Evolutionary conservation across 2,797 vertebrate genomes (phyloP), one percentile per base, ranked within the genome.

Genomic region (Lacerta agilis): DNA sequence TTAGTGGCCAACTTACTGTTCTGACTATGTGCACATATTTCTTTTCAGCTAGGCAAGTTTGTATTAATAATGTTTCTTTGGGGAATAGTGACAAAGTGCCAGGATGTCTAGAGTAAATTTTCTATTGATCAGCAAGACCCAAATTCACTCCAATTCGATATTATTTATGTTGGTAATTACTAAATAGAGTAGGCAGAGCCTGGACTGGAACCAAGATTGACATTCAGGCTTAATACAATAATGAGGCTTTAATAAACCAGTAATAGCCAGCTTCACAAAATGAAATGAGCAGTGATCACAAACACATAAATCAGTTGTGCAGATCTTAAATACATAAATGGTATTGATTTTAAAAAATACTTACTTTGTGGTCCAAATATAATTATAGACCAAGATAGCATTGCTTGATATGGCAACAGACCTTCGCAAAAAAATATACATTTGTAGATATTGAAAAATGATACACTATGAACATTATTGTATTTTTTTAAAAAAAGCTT

Each of bases 201-300:
- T 94, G 92, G 81, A 90, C 71, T 82, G 88, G 86, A 93, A 95
- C 85, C 89, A 94, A 91, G 86, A 90, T 5, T 88, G 90, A 83
- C 89, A 86, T 94, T 94, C 90, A 91, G 77, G 76, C 73, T 95
- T 92, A 93, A 93, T 94, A 85, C 78, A 86, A 55, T 91, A 93
- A 93, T 90, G 83, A 96, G 93, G 72, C 64, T 95, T 95, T 94
- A 95, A 91, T 94, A 94, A 95, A 87, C 82, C 90, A 91, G 78
- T 89, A 93, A 93, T 88, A 93, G 88, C 87, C 92, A 91, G 89
- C 86, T 90, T 95, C 90, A 33, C 83, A 93, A 88, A 96, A 94
- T 90, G 83, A 95, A 94, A 94, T 90, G 94, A 93, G 92, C 93
- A 91, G 87, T 93, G 87, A 94, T 94, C 93, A 84, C 82, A 92